Conservation (phyloP, 2,113 vertebrate genomes). For the Gambusia affinis region DNA sequence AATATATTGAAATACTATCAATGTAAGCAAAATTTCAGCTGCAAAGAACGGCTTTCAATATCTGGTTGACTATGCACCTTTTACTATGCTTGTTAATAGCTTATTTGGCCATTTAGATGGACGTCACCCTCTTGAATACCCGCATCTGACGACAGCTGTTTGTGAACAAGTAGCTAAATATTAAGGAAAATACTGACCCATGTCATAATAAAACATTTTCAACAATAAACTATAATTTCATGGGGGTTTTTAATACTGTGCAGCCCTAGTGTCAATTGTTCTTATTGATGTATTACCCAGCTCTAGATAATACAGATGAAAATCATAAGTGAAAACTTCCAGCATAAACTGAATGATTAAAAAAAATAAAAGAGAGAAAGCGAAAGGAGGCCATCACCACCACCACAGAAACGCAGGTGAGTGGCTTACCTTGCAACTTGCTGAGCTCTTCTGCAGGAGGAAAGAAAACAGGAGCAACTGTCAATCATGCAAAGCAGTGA, state of each 20-base stretch:
- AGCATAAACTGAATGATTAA: slow-evolving; percentile 36
- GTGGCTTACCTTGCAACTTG: slow-evolving; percentile 81
- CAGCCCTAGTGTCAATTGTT: neutral
- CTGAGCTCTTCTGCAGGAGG: slow-evolving; percentile 78
- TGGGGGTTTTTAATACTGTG: neutral
- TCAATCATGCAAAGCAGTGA: slow-evolving; percentile 84
- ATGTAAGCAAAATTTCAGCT: too few relatives aligned
- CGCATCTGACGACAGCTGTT: neutral
- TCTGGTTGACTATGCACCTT: too few relatives aligned
- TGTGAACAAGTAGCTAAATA: neutral
- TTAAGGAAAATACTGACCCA: too few relatives aligned
- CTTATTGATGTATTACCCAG: slow-evolving; percentile 42
- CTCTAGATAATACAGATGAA: slow-evolving; percentile 32
- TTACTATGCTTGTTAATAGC: too few relatives aligned
- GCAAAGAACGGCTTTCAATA: too few relatives aligned
- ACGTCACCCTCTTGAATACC: neutral
- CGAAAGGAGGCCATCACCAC: slow-evolving; percentile 39
- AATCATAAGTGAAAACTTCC: slow-evolving; percentile 1
- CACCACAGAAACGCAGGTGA: slow-evolving; percentile 66
- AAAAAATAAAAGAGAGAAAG: neutral
- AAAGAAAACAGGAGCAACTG: slow-evolving; percentile 74
- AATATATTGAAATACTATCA: neutral
- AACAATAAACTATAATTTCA: neutral
- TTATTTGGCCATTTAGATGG: too few relatives aligned
- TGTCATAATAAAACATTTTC: neutral